A percentile compares a stretch with the other conserved stretches of the same genome.
phyloP scores from a whole-genome alignment of 2,797 vertebrate species.

The Echeneis naucrates region DNA sequence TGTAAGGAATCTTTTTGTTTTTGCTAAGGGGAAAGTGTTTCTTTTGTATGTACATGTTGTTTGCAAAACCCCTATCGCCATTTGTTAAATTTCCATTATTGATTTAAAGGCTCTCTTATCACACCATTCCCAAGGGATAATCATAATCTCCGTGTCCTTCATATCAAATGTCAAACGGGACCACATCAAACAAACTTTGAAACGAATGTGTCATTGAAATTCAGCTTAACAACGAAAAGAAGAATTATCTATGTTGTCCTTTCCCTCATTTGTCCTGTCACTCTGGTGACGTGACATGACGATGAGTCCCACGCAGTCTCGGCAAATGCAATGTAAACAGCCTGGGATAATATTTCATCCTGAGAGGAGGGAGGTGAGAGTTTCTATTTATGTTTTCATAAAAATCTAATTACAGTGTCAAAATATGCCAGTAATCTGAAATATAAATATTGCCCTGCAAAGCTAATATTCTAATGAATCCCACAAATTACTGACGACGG shows the following conservation, averaged over 20 bases:
- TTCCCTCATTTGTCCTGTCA: not conserved
- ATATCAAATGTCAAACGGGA: constrained; percentile 7
- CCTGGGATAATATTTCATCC: not conserved
- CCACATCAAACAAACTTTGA: not conserved
- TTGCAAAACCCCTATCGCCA: constrained; percentile 12
- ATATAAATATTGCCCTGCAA: not conserved
- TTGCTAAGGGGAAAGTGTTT: not conserved
- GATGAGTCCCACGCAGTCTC: not conserved
- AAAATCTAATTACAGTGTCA: not conserved
- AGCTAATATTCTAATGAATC: constrained; percentile 4
- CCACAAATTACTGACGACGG: not conserved
- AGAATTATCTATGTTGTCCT: not conserved
- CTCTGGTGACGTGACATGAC: not conserved
- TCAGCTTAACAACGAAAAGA: not conserved
- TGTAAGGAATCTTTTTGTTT: constrained; percentile 7
- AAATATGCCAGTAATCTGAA: constrained; percentile 3
- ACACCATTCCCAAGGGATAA: constrained; percentile 5
- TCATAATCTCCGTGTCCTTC: not conserved
- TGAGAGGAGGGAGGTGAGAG: no score
- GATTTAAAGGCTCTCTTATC: constrained; percentile 49
- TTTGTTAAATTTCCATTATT: constrained; percentile 60
- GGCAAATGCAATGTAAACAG: not conserved
- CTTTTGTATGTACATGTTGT: constrained; percentile 19
- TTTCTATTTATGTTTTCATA: not conserved
- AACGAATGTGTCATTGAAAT: not conserved